These are phyloP conservation scores for Mesocricetus auratus DNA, from an alignment of 2,113 vertebrate genomes.

Conservation along the genomic window DNA sequence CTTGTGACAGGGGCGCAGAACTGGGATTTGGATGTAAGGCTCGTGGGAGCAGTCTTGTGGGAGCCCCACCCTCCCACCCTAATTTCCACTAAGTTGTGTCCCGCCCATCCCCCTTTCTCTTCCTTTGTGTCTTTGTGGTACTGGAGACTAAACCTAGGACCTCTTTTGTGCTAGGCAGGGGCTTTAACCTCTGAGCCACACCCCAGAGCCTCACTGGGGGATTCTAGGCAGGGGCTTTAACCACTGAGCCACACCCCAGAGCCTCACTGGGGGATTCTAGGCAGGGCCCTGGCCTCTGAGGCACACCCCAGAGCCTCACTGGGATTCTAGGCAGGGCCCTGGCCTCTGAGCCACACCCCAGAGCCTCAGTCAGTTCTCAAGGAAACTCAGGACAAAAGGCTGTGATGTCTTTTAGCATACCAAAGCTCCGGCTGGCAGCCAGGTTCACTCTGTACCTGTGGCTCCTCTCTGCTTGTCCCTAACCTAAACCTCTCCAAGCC, in stretches of 20 bases:
- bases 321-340: background rate
- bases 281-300: background rate
- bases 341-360: background rate
- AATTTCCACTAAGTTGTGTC: background rate
- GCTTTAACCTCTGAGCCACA: background rate
- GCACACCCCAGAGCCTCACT: background rate
- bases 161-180: background rate
- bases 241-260: background rate
- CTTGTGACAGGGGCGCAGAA: conserved; percentile 90
- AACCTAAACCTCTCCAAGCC: background rate
- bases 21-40: conserved; percentile 89
- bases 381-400: background rate
- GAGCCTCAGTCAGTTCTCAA: too few relatives aligned
- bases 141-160: too few relatives aligned
- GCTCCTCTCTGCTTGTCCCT: background rate
- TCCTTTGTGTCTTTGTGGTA: background rate
- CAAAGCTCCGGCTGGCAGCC: background rate
- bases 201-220: background rate
- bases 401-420: background rate
- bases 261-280: background rate
- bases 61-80: background rate
- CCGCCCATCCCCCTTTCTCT: too few relatives aligned
- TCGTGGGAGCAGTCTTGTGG: fast-evolving
- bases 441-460: background rate
- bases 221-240: background rate